Evolutionary conservation across 2,113 vertebrate species (phyloP).

Genomic region (Neogobius melanostomus): DNA sequence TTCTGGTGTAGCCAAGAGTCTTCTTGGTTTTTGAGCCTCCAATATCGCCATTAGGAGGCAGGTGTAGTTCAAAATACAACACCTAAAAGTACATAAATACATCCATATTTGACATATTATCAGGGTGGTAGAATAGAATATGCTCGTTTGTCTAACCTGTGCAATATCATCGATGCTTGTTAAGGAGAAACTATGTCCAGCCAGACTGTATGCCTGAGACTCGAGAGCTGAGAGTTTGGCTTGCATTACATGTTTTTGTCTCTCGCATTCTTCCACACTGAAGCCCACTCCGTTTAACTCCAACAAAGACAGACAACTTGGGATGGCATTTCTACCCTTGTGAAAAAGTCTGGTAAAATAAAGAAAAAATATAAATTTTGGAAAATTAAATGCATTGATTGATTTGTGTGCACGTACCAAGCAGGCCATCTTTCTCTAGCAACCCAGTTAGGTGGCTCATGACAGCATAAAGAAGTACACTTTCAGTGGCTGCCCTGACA

Average conservation of each 20-base stretch:
- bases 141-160: slow-evolving; percentile 74
- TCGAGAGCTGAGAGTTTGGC: slow-evolving; percentile 89
- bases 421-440: slow-evolving; percentile 83
- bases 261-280: slow-evolving; percentile 86
- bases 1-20: slow-evolving; percentile 88
- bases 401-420: slow-evolving; percentile 69
- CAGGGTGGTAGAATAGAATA: too few relatives aligned
- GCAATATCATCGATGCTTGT: slow-evolving; percentile 90
- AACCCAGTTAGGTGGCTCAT: slow-evolving; percentile 82
- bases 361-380: neutral
- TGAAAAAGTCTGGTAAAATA: slow-evolving; percentile 80
- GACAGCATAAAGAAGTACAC: slow-evolving; percentile 80
- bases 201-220: slow-evolving; percentile 84
- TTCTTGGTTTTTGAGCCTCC: slow-evolving; percentile 82
- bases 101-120: too few relatives aligned
- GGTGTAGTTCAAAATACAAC: slow-evolving; percentile 90
- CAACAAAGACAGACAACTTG: slow-evolving; percentile 91
- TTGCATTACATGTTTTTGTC: slow-evolving; percentile 92
- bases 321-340: slow-evolving; percentile 89
- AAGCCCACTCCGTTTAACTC: slow-evolving; percentile 96
- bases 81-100: slow-evolving; percentile 70
- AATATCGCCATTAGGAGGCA: slow-evolving; percentile 87
- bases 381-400: neutral
- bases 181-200: slow-evolving; percentile 92
- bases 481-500: slow-evolving; percentile 84